A percentile compares a stretch with the other conserved stretches of the same genome.
These are phyloP conservation scores for Bubo bubo DNA, from an alignment of 2,113 vertebrate species.

Conservation along the genomic window DNA sequence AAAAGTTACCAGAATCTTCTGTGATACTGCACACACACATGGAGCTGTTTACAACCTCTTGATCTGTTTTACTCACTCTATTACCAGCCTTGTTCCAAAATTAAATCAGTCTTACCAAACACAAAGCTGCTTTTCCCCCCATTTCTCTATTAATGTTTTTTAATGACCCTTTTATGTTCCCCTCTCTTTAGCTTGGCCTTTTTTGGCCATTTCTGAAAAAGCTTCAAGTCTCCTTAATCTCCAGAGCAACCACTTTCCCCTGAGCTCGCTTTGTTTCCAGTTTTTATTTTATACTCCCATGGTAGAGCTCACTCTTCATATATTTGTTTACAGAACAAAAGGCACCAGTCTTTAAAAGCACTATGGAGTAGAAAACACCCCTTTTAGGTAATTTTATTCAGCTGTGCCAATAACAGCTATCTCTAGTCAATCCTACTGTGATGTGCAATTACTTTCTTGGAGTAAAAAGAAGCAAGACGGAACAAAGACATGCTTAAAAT, in stretches of 20 bases:
- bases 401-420: conserved; percentile 55
- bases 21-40: neutral
- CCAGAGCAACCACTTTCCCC: conserved; percentile 29
- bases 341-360: conserved; percentile 49
- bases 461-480: conserved; percentile 34
- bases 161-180: neutral
- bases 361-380: conserved; percentile 45
- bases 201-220: conserved; percentile 17
- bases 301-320: neutral
- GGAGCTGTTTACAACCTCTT: neutral
- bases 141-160: neutral
- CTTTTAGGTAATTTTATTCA: conserved; percentile 66
- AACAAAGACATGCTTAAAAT: conserved; percentile 41
- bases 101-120: conserved; percentile 14
- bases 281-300: conserved; percentile 55
- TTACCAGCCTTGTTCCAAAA: conserved; percentile 16
- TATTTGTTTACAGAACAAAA: conserved; percentile 69
- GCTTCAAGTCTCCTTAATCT: neutral
- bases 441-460: conserved; percentile 38
- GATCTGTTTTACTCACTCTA: neutral
- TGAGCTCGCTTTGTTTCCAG: conserved; percentile 22
- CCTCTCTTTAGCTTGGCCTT: neutral
- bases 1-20: neutral
- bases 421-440: conserved; percentile 50
- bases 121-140: neutral